These are phyloP conservation scores for Trididemnum clinides DNA, from an alignment of 23 tunicate genomes.

Conservation along the genomic window DNA sequence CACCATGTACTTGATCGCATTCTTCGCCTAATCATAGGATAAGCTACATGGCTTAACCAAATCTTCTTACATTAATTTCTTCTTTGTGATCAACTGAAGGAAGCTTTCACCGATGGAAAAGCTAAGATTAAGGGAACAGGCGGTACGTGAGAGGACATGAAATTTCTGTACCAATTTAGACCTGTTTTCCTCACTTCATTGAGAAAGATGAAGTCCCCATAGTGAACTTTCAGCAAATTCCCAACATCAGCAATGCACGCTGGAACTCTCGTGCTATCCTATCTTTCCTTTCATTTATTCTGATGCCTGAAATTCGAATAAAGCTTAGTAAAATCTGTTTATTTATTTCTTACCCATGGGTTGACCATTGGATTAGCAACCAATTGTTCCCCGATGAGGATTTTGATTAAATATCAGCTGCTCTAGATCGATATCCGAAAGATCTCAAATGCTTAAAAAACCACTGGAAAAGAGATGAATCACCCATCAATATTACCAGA, in stretches of 20 bases:
- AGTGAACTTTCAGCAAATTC: conserved; percentile 8
- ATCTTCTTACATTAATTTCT: background rate
- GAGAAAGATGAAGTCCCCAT: background rate
- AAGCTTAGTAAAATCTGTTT: background rate
- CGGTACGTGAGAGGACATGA: background rate
- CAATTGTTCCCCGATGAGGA: conserved; percentile 11
- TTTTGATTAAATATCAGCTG: conserved; percentile 13
- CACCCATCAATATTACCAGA: background rate
- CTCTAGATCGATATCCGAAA: background rate
- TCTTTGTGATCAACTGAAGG: background rate
- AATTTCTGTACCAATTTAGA: background rate
- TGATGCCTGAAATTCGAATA: conserved; percentile 8
- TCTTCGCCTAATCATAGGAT: background rate
- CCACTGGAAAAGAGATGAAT: background rate
- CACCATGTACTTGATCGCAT: conserved; percentile 9
- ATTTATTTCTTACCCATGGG: conserved; percentile 2
- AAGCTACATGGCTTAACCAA: background rate
- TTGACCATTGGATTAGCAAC: background rate
- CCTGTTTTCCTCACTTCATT: background rate
- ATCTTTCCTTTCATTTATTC: background rate
- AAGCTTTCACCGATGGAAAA: background rate
- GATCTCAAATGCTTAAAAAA: background rate
- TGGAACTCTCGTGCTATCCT: conserved; percentile 2
- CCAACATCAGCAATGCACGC: conserved; percentile 15
- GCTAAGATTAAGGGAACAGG: conserved; percentile 5